A percentile compares a stretch with the other conserved stretches of the same genome.
Conservation (phyloP, 2,888 invertebrate species). For the Helobdella robusta region DNA sequence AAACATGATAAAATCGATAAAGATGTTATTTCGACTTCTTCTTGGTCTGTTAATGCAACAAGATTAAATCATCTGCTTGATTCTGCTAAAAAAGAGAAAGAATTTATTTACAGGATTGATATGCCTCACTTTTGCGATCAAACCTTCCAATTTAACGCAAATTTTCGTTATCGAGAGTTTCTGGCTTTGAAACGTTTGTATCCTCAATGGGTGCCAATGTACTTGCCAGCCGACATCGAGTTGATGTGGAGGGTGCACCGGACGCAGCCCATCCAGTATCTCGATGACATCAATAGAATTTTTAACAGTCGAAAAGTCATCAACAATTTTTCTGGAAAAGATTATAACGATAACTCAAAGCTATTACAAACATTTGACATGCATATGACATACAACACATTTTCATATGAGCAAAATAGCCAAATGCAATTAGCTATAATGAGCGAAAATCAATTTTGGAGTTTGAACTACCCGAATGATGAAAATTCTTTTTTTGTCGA, state of each 20-base stretch:
- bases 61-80: constrained; percentile 23
- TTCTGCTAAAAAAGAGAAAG: constrained; percentile 17
- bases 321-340: not conserved
- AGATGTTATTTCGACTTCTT: not conserved
- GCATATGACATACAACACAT: no score
- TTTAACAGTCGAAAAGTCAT: not conserved
- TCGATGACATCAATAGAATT: constrained; percentile 20
- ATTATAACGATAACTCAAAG: not conserved
- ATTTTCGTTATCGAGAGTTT: constrained; percentile 32
- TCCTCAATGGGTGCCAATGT: constrained; percentile 12
- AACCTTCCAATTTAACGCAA: constrained; percentile 30
- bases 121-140: constrained; percentile 34
- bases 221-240: constrained; percentile 29
- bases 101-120: constrained; percentile 32
- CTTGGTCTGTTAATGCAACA: constrained; percentile 8
- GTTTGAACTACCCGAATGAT: constrained; percentile 10
- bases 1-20: no score
- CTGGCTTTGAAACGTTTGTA: constrained; percentile 19
- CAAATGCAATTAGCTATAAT: no score
- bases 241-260: constrained; percentile 31
- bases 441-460: constrained; percentile 17
- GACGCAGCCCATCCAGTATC: constrained; percentile 32
- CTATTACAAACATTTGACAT: not conserved
- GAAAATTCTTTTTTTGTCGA: constrained; percentile 3
- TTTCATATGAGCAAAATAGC: no score